Conservation (phyloP, 2,113 vertebrate genomes). For the Phylloscopus trochiloides region DNA sequence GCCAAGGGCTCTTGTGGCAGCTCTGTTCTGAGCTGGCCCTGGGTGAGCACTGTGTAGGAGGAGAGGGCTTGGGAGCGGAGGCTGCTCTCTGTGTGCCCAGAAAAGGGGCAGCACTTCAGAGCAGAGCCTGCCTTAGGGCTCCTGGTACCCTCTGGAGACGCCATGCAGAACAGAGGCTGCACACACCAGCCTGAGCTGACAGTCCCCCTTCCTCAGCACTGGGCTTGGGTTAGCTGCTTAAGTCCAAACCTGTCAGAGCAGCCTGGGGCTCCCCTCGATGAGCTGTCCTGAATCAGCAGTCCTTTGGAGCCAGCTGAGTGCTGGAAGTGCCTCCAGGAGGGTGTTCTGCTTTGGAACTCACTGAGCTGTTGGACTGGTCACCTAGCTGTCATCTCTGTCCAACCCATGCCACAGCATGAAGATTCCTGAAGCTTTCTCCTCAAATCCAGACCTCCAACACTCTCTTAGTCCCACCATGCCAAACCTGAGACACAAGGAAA, state of each 20-base stretch:
- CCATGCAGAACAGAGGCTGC: not conserved
- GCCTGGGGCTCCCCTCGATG: not conserved
- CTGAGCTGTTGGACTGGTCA: not conserved
- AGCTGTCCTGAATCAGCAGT: not conserved
- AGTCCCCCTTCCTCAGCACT: not conserved
- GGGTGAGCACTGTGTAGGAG: rapidly evolving
- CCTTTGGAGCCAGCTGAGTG: not conserved
- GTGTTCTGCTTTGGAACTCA: not conserved
- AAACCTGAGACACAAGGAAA: not conserved
- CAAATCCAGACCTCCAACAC: not conserved
- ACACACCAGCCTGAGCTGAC: not conserved
- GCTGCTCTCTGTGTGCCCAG: not conserved
- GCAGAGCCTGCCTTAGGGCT: not conserved
- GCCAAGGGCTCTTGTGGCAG: not conserved
- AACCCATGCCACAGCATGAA: not conserved
- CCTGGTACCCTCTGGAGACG: not conserved
- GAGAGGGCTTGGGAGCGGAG: rapidly evolving
- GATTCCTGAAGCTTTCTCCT: not conserved
- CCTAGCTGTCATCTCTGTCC: not conserved
- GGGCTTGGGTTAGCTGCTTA: not conserved
- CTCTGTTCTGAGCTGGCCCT: not conserved
- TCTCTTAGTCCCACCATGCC: not conserved
- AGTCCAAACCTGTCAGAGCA: not conserved
- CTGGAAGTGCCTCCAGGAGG: not conserved
- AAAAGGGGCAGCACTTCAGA: not conserved